Evolutionary conservation across 2,113 vertebrate genomes (phyloP), one percentile per base, ranked within the genome.

Genomic region (Vulpes lagopus): DNA sequence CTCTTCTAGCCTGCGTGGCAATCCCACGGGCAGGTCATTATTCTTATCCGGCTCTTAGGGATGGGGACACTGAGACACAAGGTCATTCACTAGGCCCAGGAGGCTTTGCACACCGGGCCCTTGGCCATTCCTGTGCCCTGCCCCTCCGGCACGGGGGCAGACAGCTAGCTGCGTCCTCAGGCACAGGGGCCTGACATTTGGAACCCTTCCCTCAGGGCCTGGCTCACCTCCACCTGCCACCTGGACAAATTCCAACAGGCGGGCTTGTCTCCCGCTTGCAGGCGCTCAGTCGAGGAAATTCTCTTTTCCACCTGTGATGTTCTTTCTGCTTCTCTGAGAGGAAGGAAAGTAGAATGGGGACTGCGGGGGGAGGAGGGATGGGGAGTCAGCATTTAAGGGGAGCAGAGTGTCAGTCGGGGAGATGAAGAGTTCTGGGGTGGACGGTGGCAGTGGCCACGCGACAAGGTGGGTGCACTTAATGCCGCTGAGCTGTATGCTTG

Each of bases 1-100:
- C 49, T 38, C 51, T 14, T 1, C 17, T 55, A 35, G 53, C 38
- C 22, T 2, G 32, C 71, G 1, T 0, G 1, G 12, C 22, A 22
- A 1, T 16, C 71, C 78, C 19, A 8, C 0, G 9, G 12, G 32
- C 32, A 57, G 85, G 27, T 11, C 25, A n/a, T 71, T 35, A 15
- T 11, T 35, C 25, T 15, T 17, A 9, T 23, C 64, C 35, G 49
- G 27, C 51, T 67, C 69, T 60, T 19, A 60, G 59, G 30, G 67
- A 35, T 32, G 84, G 38, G 59, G 84, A 53, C 49, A 19, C 35
- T 14, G 27, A 95, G 53, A 59, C 57, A 76, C 25, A 15, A 64
- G 16, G 11, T 60, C 49, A 27, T 49, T 82, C 30, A 22, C 43
- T 9, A 35, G 64, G 30, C 64, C 11, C 10, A 22, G 71, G 93